Base-by-base conservation (phyloP, 2,113 vertebrate species). In the Amazona vittata region DNA sequence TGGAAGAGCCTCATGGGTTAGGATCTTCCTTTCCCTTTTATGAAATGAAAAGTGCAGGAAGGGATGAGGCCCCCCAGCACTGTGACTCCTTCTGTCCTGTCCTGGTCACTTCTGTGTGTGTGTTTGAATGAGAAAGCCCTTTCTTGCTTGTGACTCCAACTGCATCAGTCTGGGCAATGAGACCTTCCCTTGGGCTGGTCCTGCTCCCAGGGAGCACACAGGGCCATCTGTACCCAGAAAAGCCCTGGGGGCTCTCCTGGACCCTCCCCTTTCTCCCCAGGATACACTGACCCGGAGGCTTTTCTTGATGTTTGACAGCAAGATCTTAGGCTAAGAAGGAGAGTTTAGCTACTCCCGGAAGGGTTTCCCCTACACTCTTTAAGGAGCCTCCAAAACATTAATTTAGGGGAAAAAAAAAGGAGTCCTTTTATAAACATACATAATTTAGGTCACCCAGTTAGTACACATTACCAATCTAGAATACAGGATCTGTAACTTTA, bases 121-220 rank as follows among this genome's bases (percentile, higher is more conserved):
- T n/a, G 22, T 84, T 63, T 82, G 57, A 87, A 79, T 0, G 10
- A 67, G 57, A 86, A 81, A 52, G 15, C 12, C 25, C 28, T 78
- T 92, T 37, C 17, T 85, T 7, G 5, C 33, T 75, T 2, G 0
- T 0, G 0, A 37, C 19, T 57, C 65, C 0, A 0, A 25, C 10
- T 69, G 37, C 67, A 86, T 53, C 53, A 53, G 53, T 49, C 41
- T 3, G 1, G 15, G 52, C 67, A 47, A 9, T 3, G 6, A 73
- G 79, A 64, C 9, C 10, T 89, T 59, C 64, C 57, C 2, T 1
- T 0, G 1, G 12, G 41, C 47, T 0, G 0, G 41, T 52, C 75
- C 75, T 70, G 37, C 64, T 96, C n/a, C 39, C 55, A 41, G 24
- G 33, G n/a, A 85, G 28, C 24, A 46, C 1, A 1, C 5, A 16